Percentiles rank a stretch among this genome's conserved stretches.
Evolutionary conservation across 2,888 invertebrate genomes (phyloP).

Genomic region (Acanthosepion pharaonis): DNA sequence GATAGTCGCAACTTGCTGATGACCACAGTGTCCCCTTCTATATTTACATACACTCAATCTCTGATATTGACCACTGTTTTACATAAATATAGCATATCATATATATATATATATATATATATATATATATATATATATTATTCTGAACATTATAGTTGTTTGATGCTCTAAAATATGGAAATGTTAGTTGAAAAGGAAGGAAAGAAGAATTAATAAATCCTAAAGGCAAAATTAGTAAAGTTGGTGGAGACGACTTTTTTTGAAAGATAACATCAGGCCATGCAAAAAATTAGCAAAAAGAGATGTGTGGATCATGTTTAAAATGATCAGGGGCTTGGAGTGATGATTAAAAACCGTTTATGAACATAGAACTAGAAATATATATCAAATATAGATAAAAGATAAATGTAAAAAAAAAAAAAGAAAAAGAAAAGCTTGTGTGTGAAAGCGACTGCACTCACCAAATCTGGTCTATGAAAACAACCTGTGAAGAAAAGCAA

Average conservation of each 20-base stretch:
- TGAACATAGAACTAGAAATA: not conserved
- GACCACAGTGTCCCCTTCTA: too few relatives aligned
- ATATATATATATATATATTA: too few relatives aligned
- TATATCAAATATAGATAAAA: not conserved
- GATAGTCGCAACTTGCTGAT: too few relatives aligned
- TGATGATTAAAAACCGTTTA: not conserved
- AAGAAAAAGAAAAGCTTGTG: not conserved
- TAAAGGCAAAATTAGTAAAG: not conserved
- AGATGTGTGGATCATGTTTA: not conserved
- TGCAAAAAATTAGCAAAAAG: not conserved
- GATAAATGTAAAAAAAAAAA: not conserved
- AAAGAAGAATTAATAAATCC: not conserved
- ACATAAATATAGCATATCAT: too few relatives aligned
- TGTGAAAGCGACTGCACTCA: slow-evolving; percentile 34
- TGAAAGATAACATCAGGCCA: not conserved
- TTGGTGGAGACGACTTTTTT: not conserved
- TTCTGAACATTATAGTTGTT: not conserved
- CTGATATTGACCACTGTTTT: too few relatives aligned
- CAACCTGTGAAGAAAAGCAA: slow-evolving; percentile 38
- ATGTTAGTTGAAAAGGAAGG: not conserved
- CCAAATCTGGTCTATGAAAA: slow-evolving; percentile 33
- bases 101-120: too few relatives aligned
- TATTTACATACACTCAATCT: too few relatives aligned
- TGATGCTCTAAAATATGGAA: not conserved
- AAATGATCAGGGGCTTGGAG: not conserved